Percentiles rank a stretch among this genome's conserved stretches.
Evolutionary conservation across 2,113 vertebrate species (phyloP).

Genomic region (Mesitornis unicolor): DNA sequence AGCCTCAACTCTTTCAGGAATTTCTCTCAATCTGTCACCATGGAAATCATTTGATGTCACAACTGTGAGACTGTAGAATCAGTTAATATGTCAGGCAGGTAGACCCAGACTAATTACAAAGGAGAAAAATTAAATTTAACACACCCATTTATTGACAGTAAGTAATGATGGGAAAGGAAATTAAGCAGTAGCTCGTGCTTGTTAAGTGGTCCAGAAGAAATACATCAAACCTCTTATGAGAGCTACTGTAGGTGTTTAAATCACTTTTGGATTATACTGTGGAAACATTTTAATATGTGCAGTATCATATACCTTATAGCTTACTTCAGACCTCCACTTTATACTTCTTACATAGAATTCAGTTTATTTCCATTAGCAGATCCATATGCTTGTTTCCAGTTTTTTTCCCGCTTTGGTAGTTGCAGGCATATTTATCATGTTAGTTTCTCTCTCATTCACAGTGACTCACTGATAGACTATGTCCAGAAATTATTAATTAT

Average conservation of each 20-base stretch:
- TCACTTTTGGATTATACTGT: neutral
- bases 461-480: neutral
- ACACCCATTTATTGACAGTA: neutral
- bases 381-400: neutral
- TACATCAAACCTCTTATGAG: neutral
- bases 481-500: neutral
- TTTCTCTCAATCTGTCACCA: neutral
- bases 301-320: neutral
- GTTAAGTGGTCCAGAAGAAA: conserved; percentile 24
- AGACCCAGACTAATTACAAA: conserved; percentile 33
- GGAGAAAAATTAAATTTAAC: neutral
- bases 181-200: neutral
- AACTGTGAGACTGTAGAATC: neutral
- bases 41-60: conserved; percentile 28
- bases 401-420: accelerated
- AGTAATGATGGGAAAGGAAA: neutral
- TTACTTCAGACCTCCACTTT: neutral
- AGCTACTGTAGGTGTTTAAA: neutral
- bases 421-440: neutral
- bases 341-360: neutral
- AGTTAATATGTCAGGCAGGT: conserved; percentile 15
- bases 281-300: neutral
- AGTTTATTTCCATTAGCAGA: neutral
- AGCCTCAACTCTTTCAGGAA: too few species aligned
- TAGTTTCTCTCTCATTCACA: neutral